Conservation (phyloP, 2,888 invertebrate genomes). For the Drosophila pseudotakahashii region DNA sequence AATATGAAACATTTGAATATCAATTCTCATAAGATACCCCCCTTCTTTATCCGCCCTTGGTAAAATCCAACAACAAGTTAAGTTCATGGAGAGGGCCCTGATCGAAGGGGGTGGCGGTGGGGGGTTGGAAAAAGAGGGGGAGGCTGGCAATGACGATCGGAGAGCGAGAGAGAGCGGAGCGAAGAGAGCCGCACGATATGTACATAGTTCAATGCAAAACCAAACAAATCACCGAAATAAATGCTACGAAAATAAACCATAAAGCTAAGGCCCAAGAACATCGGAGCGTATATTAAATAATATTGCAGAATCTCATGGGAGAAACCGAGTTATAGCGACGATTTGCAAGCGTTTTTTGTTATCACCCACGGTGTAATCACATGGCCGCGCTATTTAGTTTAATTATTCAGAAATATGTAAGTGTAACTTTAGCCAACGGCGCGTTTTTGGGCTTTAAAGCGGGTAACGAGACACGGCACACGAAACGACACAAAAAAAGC, state of each 20-base stretch:
- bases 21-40: background rate
- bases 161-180: slow-evolving; percentile 2
- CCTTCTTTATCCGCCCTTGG: background rate
- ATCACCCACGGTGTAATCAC: slow-evolving; percentile 20
- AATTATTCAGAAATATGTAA: slow-evolving; percentile 3
- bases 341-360: slow-evolving; percentile 13
- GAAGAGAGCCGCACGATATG: slow-evolving; percentile 33
- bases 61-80: slow-evolving; percentile 5
- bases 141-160: slow-evolving; percentile 32
- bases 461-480: slow-evolving; percentile 2
- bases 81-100: slow-evolving; percentile 38
- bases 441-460: slow-evolving; percentile 13
- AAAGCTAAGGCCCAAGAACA: slow-evolving; percentile 58
- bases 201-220: slow-evolving; percentile 61
- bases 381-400: slow-evolving; percentile 18
- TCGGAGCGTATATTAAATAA: slow-evolving; percentile 9
- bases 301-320: slow-evolving; percentile 9
- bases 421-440: slow-evolving; percentile 6
- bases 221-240: slow-evolving; percentile 70
- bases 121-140: slow-evolving; percentile 1
- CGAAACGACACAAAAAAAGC: background rate
- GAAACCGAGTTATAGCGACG: background rate
- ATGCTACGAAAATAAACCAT: slow-evolving; percentile 70
- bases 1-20: too few relatives aligned
- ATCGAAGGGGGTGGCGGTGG: slow-evolving; percentile 12